Percentiles rank a stretch among this genome's conserved stretches.
phyloP scores from a whole-genome alignment of 1,140 invertebrate species.

The Epicauta chinensis region DNA sequence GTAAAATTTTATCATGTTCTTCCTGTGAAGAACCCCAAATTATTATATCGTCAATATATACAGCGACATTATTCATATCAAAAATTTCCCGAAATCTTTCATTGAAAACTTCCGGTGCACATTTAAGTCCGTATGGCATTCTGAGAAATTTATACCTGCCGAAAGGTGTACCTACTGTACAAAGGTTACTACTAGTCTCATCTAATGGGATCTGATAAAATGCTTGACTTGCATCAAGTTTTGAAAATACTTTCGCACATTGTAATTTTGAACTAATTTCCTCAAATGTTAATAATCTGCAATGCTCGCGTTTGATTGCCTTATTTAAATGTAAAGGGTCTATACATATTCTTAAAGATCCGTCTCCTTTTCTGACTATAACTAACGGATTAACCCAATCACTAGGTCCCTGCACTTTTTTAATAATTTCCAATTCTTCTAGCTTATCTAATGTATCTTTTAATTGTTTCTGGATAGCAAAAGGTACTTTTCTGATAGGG shows the following conservation, averaged over 20 bases:
- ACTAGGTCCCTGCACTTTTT: constrained; percentile 34
- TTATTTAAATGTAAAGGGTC: constrained; percentile 43
- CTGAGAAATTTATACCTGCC: constrained; percentile 9
- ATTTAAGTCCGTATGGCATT: constrained; percentile 10
- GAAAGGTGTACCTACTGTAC: constrained; percentile 5
- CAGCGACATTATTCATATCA: not conserved
- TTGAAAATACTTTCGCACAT: constrained; percentile 18
- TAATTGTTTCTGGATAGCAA: constrained; percentile 28
- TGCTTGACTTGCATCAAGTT: constrained; percentile 13
- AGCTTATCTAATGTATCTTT: constrained; percentile 26
- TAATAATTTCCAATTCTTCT: constrained; percentile 30
- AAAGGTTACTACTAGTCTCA: too few species aligned
- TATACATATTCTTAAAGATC: constrained; percentile 40
- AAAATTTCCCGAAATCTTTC: constrained; percentile 8
- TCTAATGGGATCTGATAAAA: constrained; percentile 23
- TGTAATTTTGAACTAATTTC: constrained; percentile 25
- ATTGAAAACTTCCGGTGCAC: constrained; percentile 12
- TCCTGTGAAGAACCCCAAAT: constrained; percentile 27
- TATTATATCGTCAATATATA: constrained; percentile 12
- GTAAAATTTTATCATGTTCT: constrained; percentile 38
- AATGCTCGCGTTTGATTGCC: constrained; percentile 37
- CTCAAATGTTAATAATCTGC: constrained; percentile 31
- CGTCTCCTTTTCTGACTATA: constrained; percentile 35
- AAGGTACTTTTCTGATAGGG: constrained; percentile 31
- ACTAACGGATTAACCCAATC: constrained; percentile 43